Evolutionary conservation across 2,797 vertebrate genomes (phyloP).

Genomic region (Danio tinwini): DNA sequence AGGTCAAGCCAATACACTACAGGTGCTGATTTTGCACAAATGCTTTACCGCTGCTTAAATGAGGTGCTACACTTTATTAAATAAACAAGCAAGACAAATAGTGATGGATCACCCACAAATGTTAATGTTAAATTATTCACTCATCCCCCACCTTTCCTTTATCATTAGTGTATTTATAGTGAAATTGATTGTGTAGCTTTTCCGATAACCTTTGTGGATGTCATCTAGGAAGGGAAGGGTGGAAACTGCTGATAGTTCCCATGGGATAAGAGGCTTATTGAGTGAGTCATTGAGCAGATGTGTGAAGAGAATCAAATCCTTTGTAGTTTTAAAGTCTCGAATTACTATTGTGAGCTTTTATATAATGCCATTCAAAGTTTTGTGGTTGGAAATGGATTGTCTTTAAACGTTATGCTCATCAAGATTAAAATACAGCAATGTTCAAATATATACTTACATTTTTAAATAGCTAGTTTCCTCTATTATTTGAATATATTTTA

Average conservation of each 20-base stretch:
- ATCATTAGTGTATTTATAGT: conserved; percentile 3
- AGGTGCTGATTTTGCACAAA: conserved; percentile 78
- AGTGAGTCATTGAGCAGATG: conserved; percentile 56
- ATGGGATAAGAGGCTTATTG: conserved; percentile 61
- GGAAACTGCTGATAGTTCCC: conserved; percentile 65
- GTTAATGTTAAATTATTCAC: too few relatives aligned
- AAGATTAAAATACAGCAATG: not conserved
- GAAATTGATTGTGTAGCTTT: not conserved
- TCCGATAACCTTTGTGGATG: conserved; percentile 49
- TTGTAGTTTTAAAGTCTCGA: not conserved
- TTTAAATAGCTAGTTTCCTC: not conserved
- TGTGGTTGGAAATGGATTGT: not conserved
- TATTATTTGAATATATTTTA: not conserved
- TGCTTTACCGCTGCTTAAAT: conserved; percentile 35
- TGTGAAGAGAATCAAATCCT: conserved; percentile 26
- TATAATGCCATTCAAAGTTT: not conserved
- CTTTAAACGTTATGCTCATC: not conserved
- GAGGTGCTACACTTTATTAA: not conserved
- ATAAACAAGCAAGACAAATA: not conserved
- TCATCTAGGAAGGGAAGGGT: conserved; percentile 24
- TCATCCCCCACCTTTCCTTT: too few relatives aligned
- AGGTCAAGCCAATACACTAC: conserved; percentile 78
- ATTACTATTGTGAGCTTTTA: not conserved
- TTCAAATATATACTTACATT: not conserved
- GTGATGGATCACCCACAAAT: too few relatives aligned